Base-by-base conservation (phyloP, 2,888 invertebrate species). In the Baccha elongata region DNA sequence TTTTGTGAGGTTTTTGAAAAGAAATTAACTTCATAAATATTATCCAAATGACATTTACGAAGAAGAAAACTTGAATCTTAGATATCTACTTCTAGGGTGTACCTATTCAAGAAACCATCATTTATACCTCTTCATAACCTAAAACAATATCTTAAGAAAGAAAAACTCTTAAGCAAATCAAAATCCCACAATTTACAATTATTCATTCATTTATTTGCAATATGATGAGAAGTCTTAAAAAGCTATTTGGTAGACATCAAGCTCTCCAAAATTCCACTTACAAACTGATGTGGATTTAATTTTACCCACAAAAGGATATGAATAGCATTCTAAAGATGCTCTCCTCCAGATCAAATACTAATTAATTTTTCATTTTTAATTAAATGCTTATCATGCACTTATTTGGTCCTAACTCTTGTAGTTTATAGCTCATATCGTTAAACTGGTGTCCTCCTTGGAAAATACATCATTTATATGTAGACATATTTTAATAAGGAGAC, bases 341-440 rank as follows among this genome's bases (percentile, higher is more conserved):
- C 76, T 75, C 65, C 80, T 76, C 72, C 29, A 67, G 76, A 83
- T 78, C 78, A 78, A 83, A 83, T 83, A 83, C 83, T 83, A 83
- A 83, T 83, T 83, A 83, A 83, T 73, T 83, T 83, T 83, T 83
- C 68, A 83, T 78, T 83, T 83, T 83, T 83, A 83, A 83, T 83
- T 83, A 83, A 83, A 83, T 78, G 83, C 83, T 83, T 83, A 73
- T 78, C 83, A 72, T 78, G 72, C 68, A 83, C 76, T 83, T 78
- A 73, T 76, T 68, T 68, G 64, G 72, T 71, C 71, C 81, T 78
- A 75, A 78, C 76, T 83, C 13, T 65, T 76, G 76, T 83, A 83
- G 83, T 83, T 83, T 83, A 69, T 83, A 62, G 72, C 72, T 76
- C 29, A 58, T 64, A 72, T 72, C 72, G 67, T 68, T 62, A 72